Evolutionary conservation across 2,888 invertebrate genomes (phyloP).

Genomic region (Aphidius colemani): DNA sequence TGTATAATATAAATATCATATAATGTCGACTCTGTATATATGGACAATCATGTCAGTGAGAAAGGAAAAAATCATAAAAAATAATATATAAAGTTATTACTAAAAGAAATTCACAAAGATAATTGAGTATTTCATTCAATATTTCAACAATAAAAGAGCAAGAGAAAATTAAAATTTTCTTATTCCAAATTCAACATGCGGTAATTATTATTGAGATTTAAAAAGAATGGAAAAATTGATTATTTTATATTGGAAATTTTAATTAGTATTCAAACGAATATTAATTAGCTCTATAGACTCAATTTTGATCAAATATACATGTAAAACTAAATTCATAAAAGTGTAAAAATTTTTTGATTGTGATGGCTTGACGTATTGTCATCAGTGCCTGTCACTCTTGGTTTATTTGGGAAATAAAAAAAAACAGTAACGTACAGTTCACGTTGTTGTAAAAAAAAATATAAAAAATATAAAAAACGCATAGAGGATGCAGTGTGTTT

Average conservation of each 20-base stretch:
- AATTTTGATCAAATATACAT: too few species aligned
- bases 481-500: slow-evolving; percentile 27
- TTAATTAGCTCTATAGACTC: neutral
- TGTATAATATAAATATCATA: too few species aligned
- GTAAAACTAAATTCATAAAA: too few species aligned
- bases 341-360: too few species aligned
- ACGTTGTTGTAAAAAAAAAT: neutral
- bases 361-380: neutral
- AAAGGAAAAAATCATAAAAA: neutral
- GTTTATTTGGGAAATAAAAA: too few species aligned
- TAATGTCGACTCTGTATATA: too few species aligned
- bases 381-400: neutral
- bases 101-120: neutral
- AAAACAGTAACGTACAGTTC: too few species aligned
- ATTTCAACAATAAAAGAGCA: too few species aligned
- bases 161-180: neutral
- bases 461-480: slow-evolving; percentile 15
- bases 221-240: neutral
- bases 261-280: slow-evolving; percentile 2
- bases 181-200: neutral
- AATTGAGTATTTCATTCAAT: too few species aligned
- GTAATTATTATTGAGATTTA: neutral
- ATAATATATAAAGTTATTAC: neutral
- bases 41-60: too few species aligned
- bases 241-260: slow-evolving; percentile 4